Evolutionary conservation across 2,888 invertebrate species (phyloP), one percentile per base, ranked within the genome.

Genomic region (Acleris holmiana): DNA sequence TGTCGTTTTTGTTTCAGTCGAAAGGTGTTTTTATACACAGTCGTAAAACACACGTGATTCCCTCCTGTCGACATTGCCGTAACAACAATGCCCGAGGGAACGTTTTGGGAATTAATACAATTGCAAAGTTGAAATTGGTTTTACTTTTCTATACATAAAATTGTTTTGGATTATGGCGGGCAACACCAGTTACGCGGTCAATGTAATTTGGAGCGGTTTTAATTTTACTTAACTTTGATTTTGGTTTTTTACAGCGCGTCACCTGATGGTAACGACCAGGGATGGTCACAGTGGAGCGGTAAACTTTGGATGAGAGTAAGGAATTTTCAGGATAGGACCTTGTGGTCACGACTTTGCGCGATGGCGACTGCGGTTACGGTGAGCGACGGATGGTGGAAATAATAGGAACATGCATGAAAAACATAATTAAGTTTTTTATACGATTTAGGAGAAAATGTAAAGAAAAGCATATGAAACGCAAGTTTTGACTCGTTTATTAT

Each of bases 11-110:
- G 75, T 76, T 75, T 73, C 71, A 72, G 72, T 71, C 69, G 72
- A 68, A 75, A 81, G 75, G 79, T 82, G 79, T 83, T 86, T 85
- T 85, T 86, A 85, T 85, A 83, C 80, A 81, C 75, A 68, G 72
- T 75, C 79, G 82, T 87, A 87, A 88, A 86, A 85, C 78, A 78
- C 86, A 86, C 83, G 78, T 81, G 85, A 69, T 74, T 75, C 74
- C 67, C 71, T 68, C 76, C 78, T 69, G 58, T 56, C 63, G 54
- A 8, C 65, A 65, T 46, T 35, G 53, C 47, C 46, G 56, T 57
- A 57, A 47, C 56, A 57, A 55, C 35, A 44, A 44, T 29, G 23
- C 65, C 59, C 35, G n/a, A 13, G 64, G 65, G 60, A 55, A 44
- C 65, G 59, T 65, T 65, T 60, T 59, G 54, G 54, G 55, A 60